Base-by-base conservation (phyloP, 92 coral and sea anemone species). In the Diadumene lineata region DNA sequence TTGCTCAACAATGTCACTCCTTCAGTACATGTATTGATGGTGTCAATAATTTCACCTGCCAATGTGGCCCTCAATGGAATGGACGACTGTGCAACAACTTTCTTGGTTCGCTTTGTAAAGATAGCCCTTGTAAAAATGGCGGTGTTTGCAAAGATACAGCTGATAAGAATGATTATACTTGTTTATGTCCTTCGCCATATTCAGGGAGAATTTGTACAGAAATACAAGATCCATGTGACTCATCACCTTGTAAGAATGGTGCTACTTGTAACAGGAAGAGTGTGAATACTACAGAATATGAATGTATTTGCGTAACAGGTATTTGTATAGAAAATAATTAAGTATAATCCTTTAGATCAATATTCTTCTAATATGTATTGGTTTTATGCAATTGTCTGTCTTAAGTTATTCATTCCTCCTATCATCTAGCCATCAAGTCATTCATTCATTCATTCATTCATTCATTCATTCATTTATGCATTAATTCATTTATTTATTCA, bases 101-200 rank as follows among this genome's bases (percentile, higher is more conserved):
- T 80, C 71, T 77, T 43, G 97, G 97, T 6, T 63, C 92, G 56
- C 43, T 84, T 67, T 94, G 94, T 75, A 61, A 29, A 60, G 79
- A 15, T 22, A 84, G 57, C 24, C 88, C 90, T 11, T 94, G 98
- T 72, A 22, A 75, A 44, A 83, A 94, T 82, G 81, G 85, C 28
- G 96, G 92, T 43, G 64, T 89, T 73, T 94, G 98, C 71, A 53
- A 24, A 1, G 92, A 86, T 25, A 79, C 90, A 0, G 50, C 7
- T 0, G 92, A 92, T 72, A 78, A 68, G 51, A 94, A 94, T 69
- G 89, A 94, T 81, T 94, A 94, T 76, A 94, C 97, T 0, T 94
- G 98, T 66, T 75, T 80, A 2, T 94, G 98, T 65, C 66, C 17
- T 27, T 60, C 68, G 1, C 92, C 90, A 0, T 94, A 43, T 72